These are phyloP conservation scores for Poeciliopsis infans DNA, from an alignment of 2,797 vertebrate species.

Conservation along the genomic window DNA sequence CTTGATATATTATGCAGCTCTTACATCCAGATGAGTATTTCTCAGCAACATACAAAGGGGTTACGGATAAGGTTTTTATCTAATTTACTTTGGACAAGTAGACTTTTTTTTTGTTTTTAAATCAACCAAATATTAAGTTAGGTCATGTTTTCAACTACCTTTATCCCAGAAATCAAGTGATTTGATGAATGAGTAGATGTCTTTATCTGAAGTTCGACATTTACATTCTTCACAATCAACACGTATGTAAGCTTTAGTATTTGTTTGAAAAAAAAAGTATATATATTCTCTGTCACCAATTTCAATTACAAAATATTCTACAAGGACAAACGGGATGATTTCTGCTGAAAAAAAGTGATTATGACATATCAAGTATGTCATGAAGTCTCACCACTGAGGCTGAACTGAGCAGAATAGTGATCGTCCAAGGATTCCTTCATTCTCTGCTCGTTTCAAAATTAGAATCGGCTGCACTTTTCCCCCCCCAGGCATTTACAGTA, in stretches of 20 bases:
- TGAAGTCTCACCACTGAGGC: background rate
- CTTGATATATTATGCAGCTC: background rate
- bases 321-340: background rate
- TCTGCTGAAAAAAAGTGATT: background rate
- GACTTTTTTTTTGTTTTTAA: background rate
- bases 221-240: background rate
- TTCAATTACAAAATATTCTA: background rate
- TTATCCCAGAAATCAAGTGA: background rate
- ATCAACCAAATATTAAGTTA: background rate
- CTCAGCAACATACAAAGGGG: background rate
- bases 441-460: background rate
- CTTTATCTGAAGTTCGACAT: background rate
- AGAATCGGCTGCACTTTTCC: background rate
- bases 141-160: background rate
- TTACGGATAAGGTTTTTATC: background rate
- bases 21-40: background rate
- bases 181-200: background rate
- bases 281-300: background rate
- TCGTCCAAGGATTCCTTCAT: background rate
- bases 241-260: background rate
- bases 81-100: background rate
- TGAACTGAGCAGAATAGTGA: background rate
- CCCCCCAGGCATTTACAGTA: background rate
- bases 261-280: too few species aligned
- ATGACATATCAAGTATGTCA: background rate